These are phyloP conservation scores for Drosophila tanythrix DNA, from an alignment of 2,888 invertebrate species.

Conservation along the genomic window DNA sequence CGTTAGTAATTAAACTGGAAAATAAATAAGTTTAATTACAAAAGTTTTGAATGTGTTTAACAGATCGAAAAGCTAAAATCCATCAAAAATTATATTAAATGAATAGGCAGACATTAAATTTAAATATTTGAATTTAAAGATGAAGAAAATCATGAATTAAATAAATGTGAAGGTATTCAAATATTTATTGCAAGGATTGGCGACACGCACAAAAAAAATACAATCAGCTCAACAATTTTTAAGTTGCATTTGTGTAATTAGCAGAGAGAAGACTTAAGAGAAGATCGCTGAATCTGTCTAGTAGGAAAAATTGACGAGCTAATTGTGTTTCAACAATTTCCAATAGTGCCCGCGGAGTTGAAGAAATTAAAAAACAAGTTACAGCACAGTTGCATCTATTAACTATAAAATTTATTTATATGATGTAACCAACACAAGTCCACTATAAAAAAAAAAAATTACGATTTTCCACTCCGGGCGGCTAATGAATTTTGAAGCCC, in stretches of 20 bases:
- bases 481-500: constrained; percentile 8
- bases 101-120: not conserved
- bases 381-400: not conserved
- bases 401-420: constrained; percentile 4
- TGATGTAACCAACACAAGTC: not conserved
- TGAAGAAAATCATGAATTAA: not conserved
- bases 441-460: not conserved
- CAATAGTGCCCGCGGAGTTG: not conserved
- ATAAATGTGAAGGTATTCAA: not conserved
- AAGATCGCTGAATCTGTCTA: not conserved
- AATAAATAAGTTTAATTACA: not conserved
- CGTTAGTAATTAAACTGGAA: not conserved
- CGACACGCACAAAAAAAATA: not conserved
- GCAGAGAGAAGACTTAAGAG: not conserved
- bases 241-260: not conserved
- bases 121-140: not conserved
- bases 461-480: not conserved
- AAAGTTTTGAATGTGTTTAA: not conserved
- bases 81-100: not conserved
- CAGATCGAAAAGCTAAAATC: not conserved
- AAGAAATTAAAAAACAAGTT: not conserved
- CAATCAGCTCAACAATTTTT: not conserved
- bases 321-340: not conserved
- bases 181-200: not conserved
- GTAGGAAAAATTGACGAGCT: not conserved